Percentiles rank a stretch among this genome's conserved stretches.
Evolutionary conservation across 2,888 invertebrate genomes (phyloP).

Genomic region (Linyphia triangularis): DNA sequence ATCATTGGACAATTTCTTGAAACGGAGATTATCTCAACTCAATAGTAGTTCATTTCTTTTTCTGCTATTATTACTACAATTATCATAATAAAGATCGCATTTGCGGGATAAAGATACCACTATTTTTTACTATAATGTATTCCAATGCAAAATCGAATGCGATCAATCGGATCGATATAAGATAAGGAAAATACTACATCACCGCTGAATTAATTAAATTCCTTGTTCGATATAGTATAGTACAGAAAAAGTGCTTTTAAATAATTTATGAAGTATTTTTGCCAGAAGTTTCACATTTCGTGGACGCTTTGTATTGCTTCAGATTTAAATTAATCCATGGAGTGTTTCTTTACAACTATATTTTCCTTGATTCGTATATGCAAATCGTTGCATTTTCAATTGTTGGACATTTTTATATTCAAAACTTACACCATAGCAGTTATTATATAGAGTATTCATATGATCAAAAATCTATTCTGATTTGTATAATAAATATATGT

Average conservation of each 20-base stretch:
- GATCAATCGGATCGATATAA: slow-evolving; percentile 16
- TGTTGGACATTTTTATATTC: too few relatives aligned
- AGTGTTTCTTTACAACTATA: not conserved
- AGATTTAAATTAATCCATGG: slow-evolving; percentile 13
- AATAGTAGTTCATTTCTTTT: not conserved
- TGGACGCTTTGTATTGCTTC: not conserved
- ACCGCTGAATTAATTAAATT: slow-evolving; percentile 34
- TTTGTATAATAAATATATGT: too few relatives aligned
- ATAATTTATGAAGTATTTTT: slow-evolving; percentile 20
- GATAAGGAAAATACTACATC: not conserved
- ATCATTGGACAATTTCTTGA: slow-evolving; percentile 5
- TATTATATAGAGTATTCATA: too few relatives aligned
- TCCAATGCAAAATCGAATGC: slow-evolving; percentile 4
- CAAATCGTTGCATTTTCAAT: not conserved
- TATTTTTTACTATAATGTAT: not conserved
- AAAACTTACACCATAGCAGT: too few relatives aligned
- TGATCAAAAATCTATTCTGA: too few relatives aligned
- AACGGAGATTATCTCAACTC: not conserved
- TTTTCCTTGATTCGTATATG: not conserved
- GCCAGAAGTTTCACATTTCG: slow-evolving; percentile 6
- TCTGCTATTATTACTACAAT: slow-evolving; percentile 11
- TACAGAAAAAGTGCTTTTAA: not conserved
- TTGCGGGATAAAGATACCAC: not conserved
- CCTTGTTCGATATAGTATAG: not conserved
- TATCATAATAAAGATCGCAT: slow-evolving; percentile 28